These are phyloP conservation scores for Lydus trimaculatus DNA, from an alignment of 2,888 invertebrate genomes.

Conservation along the genomic window DNA sequence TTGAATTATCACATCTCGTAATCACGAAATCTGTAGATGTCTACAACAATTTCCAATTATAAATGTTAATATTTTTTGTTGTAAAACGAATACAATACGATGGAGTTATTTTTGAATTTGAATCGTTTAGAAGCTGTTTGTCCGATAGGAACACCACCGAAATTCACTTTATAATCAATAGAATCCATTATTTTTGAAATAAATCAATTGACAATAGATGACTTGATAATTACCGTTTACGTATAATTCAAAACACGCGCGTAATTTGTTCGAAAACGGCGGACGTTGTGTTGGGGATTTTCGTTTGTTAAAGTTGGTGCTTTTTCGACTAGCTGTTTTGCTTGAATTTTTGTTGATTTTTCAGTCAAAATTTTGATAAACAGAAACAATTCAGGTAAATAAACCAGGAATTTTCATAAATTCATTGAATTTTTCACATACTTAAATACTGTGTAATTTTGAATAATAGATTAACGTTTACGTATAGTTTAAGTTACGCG, in stretches of 20 bases:
- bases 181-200: background rate
- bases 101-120: background rate
- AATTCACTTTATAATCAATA: conserved; percentile 8
- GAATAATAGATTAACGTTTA: too few species aligned
- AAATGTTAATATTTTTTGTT: background rate
- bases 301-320: background rate
- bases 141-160: conserved; percentile 20
- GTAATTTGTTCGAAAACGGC: background rate
- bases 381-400: background rate
- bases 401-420: background rate
- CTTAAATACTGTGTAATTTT: too few species aligned
- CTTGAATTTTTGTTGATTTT: conserved; percentile 1
- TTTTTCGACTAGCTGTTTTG: background rate
- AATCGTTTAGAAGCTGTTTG: background rate
- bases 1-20: conserved; percentile 13
- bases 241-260: too few species aligned
- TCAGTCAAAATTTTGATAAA: background rate
- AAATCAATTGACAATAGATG: background rate
- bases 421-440: too few species aligned
- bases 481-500: too few species aligned
- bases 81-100: background rate
- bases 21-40: conserved; percentile 11
- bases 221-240: background rate
- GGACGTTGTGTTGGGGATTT: background rate
- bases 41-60: background rate